Evolutionary conservation across 2,888 invertebrate species (phyloP).

Genomic region (Buathra laborator): DNA sequence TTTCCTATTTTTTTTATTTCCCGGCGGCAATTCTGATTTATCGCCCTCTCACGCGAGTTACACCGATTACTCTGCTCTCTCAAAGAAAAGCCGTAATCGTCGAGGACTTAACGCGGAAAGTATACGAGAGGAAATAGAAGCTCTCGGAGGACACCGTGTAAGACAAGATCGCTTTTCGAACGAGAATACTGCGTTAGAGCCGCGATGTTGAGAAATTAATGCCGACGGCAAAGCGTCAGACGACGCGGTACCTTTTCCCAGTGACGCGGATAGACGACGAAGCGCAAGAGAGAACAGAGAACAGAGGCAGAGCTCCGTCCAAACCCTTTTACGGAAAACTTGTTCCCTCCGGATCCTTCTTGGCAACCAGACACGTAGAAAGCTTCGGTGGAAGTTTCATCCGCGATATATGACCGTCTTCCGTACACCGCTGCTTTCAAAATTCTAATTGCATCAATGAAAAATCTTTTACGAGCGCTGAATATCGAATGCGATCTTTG

Average conservation of each 20-base stretch:
- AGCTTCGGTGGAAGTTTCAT: slow-evolving; percentile 63
- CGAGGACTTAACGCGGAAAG: too few species aligned
- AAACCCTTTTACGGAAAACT: slow-evolving; percentile 53
- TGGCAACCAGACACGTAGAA: slow-evolving; percentile 63
- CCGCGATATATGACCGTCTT: slow-evolving; percentile 26
- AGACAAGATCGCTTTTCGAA: slow-evolving; percentile 58
- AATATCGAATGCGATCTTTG: too few species aligned
- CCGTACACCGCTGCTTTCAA: slow-evolving; percentile 29
- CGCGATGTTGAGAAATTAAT: slow-evolving; percentile 63
- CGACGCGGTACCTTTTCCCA: slow-evolving; percentile 41
- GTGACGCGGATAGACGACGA: neutral
- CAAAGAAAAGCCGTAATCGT: too few species aligned
- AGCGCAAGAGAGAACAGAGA: slow-evolving; percentile 42
- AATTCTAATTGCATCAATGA: neutral
- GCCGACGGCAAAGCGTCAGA: slow-evolving; percentile 56
- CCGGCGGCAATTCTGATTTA: slow-evolving; percentile 33
- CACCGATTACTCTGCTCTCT: too few species aligned
- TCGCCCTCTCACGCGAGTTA: slow-evolving; percentile 32
- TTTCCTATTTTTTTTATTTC: slow-evolving; percentile 1
- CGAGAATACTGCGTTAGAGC: slow-evolving; percentile 25
- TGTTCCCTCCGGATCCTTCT: slow-evolving; percentile 58
- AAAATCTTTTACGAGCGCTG: too few species aligned
- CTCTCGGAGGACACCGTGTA: neutral
- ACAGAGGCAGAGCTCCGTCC: neutral
- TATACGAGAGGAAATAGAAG: neutral